phyloP scores from a whole-genome alignment of 2,888 invertebrate species.

The Crocallis elinguaria region DNA sequence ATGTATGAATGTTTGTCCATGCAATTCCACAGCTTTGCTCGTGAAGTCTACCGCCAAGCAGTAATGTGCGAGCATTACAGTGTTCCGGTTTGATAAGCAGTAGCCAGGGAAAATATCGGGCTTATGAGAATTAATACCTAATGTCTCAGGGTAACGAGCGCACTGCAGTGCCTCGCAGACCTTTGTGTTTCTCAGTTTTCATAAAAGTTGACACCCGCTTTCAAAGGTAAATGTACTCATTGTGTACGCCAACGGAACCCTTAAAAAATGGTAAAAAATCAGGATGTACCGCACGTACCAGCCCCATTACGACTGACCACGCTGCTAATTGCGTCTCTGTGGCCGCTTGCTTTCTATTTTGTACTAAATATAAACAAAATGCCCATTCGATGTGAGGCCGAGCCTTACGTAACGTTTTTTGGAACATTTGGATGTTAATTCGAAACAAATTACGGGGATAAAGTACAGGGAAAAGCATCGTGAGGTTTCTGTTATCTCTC shows the following conservation, averaged over 20 bases:
- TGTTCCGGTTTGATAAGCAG: too few species aligned
- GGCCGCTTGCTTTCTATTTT: constrained; percentile 50
- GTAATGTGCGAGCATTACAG: too few species aligned
- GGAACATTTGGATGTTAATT: constrained; percentile 8
- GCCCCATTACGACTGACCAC: constrained; percentile 29
- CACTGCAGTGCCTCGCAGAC: too few species aligned
- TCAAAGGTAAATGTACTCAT: background rate
- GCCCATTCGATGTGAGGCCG: constrained; percentile 15
- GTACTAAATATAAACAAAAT: constrained; percentile 48
- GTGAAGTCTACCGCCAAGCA: too few species aligned
- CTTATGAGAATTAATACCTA: too few species aligned
- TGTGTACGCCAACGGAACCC: constrained; percentile 5
- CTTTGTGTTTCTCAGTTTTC: too few species aligned
- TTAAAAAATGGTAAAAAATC: constrained; percentile 23
- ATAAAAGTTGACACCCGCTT: too few species aligned
- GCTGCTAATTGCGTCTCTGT: constrained; percentile 50
- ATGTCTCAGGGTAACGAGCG: too few species aligned
- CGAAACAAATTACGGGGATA: background rate
- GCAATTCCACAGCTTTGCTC: too few species aligned
- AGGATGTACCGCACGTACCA: constrained; percentile 22
- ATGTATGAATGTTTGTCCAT: too few species aligned
- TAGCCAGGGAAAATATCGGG: too few species aligned
- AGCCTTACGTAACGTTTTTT: constrained; percentile 2
- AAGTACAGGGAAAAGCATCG: background rate
- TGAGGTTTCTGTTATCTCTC: background rate